These are phyloP conservation scores for Calliphora vomitoria DNA, from an alignment of 2,888 invertebrate genomes.

Conservation along the genomic window DNA sequence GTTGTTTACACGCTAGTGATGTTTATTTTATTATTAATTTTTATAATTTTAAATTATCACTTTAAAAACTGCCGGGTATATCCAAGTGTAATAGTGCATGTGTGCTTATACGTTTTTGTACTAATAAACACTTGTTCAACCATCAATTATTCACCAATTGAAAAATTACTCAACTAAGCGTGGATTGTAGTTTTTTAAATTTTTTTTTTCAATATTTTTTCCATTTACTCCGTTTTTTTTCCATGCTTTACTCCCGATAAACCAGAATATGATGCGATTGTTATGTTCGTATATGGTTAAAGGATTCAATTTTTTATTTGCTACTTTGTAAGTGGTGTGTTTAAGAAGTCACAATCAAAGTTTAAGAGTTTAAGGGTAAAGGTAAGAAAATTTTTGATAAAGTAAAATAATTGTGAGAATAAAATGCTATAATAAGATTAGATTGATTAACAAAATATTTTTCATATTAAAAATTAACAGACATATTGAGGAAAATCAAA, in stretches of 20 bases:
- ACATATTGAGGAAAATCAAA: too few relatives aligned
- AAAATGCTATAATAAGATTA: too few relatives aligned
- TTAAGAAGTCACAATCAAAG: not conserved
- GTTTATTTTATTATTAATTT: too few relatives aligned
- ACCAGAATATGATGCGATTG: constrained; percentile 57
- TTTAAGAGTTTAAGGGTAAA: too few relatives aligned
- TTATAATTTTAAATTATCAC: too few relatives aligned
- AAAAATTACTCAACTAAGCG: constrained; percentile 83
- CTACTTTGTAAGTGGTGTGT: not conserved
- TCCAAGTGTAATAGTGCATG: not conserved
- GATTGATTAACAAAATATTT: too few relatives aligned
- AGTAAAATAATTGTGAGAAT: too few relatives aligned
- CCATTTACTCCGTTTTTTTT: constrained; percentile 10
- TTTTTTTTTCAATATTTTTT: constrained; percentile 60
- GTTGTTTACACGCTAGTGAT: too few relatives aligned
- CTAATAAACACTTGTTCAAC: constrained; percentile 76
- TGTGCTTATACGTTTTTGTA: constrained; percentile 33
- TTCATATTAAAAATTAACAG: too few relatives aligned
- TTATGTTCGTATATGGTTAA: constrained; percentile 34
- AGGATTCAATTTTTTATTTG: not conserved
- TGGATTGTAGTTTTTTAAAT: constrained; percentile 72
- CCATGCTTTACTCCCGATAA: constrained; percentile 33
- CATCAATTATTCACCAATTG: constrained; percentile 84
- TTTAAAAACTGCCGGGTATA: not conserved
- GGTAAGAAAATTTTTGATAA: not conserved